These are phyloP conservation scores for Phocides pigmalion DNA, from an alignment of 1,140 invertebrate species.

Conservation along the genomic window DNA sequence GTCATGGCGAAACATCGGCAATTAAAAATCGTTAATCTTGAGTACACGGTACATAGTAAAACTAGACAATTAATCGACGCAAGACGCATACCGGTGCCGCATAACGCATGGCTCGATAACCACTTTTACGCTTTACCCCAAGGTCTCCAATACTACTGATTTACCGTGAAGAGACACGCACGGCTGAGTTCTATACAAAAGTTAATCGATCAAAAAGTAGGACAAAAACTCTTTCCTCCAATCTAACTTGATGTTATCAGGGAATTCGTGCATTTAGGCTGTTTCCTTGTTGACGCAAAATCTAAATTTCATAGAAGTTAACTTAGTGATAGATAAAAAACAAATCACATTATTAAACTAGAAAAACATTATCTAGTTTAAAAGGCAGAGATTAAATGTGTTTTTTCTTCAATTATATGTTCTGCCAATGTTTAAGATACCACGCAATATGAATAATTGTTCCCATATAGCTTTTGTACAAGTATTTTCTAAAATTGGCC, in stretches of 20 bases:
- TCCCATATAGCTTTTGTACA: too few relatives aligned
- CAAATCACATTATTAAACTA: slow-evolving; percentile 5
- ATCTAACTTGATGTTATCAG: slow-evolving; percentile 30
- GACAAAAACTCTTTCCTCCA: slow-evolving; percentile 29
- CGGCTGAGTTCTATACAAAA: slow-evolving; percentile 25
- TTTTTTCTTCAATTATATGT: background rate
- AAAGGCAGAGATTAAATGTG: background rate
- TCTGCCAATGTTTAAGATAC: too few relatives aligned
- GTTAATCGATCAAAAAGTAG: slow-evolving; percentile 33
- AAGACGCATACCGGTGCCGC: slow-evolving; percentile 9
- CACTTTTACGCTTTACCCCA: slow-evolving; percentile 13
- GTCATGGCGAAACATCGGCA: too few relatives aligned
- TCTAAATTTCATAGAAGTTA: slow-evolving; percentile 19
- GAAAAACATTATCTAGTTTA: background rate
- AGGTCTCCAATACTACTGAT: slow-evolving; percentile 22
- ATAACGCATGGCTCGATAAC: slow-evolving; percentile 7
- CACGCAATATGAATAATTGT: too few relatives aligned
- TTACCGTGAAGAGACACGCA: slow-evolving; percentile 25
- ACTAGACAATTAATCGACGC: background rate
- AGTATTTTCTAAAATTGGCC: too few relatives aligned
- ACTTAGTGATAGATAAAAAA: slow-evolving; percentile 20
- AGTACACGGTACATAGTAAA: too few relatives aligned
- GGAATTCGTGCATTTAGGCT: slow-evolving; percentile 26
- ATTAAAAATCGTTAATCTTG: too few relatives aligned
- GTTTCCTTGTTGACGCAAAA: slow-evolving; percentile 26